These are phyloP conservation scores for Cheiracanthium punctorium DNA, from an alignment of 2,888 invertebrate genomes.

Conservation along the genomic window DNA sequence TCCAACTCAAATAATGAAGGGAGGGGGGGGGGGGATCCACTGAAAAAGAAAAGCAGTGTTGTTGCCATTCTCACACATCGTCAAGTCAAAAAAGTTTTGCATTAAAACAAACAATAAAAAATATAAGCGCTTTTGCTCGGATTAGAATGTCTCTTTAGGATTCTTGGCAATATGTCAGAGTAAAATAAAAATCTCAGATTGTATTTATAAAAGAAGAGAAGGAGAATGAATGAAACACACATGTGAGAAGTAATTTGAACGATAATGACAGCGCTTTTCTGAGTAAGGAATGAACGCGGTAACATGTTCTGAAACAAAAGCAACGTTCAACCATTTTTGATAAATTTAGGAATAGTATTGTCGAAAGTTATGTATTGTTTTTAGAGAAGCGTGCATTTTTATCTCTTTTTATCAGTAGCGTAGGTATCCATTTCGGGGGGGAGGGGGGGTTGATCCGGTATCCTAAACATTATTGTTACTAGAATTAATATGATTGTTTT, in stretches of 20 bases:
- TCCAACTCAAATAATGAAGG: not conserved
- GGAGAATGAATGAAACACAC: not conserved
- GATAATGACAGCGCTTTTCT: constrained; percentile 8
- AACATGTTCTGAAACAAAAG: no score
- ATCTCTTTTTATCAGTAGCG: no score
- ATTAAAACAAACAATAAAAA: not conserved
- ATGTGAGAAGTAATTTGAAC: not conserved
- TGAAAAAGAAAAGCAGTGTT: not conserved
- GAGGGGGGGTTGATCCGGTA: no score
- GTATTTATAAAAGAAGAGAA: constrained; percentile 6
- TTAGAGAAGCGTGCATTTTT: no score
- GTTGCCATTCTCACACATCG: not conserved
- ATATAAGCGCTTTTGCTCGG: not conserved
- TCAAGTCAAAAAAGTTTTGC: constrained; percentile 2
- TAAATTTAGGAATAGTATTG: no score
- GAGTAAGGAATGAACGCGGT: no score
- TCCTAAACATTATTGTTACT: no score
- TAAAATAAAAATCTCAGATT: not conserved
- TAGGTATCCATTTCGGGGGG: no score
- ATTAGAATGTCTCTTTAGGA: constrained; percentile 13
- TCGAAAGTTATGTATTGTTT: no score
- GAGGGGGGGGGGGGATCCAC: not conserved
- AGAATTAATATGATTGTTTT: no score
- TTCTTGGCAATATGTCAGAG: constrained; percentile 10
- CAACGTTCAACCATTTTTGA: no score